Percentiles rank a stretch among this genome's conserved stretches.
These are phyloP conservation scores for Pagrus major DNA, from an alignment of 2,113 vertebrate species.

Conservation along the genomic window DNA sequence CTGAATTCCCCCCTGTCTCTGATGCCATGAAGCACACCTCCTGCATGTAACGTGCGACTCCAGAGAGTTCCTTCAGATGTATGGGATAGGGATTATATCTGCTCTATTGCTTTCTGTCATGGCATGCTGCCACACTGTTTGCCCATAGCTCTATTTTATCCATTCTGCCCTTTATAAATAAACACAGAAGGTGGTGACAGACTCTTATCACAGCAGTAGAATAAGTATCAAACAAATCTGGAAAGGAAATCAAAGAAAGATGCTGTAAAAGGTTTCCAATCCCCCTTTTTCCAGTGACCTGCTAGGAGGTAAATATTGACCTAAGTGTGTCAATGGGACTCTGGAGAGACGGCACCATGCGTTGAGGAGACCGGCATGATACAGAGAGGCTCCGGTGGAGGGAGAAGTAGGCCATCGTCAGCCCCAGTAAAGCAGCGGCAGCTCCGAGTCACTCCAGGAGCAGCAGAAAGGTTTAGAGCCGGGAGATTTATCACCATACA, in stretches of 20 bases:
- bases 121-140: constrained; percentile 70
- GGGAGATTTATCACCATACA: constrained; percentile 7
- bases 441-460: background rate
- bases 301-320: constrained; percentile 61
- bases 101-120: constrained; percentile 64
- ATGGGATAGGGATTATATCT: constrained; percentile 55
- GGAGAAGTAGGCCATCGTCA: constrained; percentile 65
- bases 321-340: constrained; percentile 81
- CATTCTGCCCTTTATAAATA: constrained; percentile 45
- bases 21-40: constrained; percentile 54
- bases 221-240: constrained; percentile 20
- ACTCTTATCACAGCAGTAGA: constrained; percentile 46
- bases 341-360: constrained; percentile 67
- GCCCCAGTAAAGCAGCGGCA: constrained; percentile 48
- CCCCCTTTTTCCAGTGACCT: constrained; percentile 58
- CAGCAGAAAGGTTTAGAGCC: constrained; percentile 11
- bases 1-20: constrained; percentile 43
- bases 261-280: constrained; percentile 9
- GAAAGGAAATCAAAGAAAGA: constrained; percentile 40
- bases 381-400: constrained; percentile 55
- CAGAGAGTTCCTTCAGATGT: constrained; percentile 60
- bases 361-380: constrained; percentile 62
- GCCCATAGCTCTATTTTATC: constrained; percentile 51
- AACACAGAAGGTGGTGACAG: constrained; percentile 44
- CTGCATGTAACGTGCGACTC: constrained; percentile 69